Percentiles rank a stretch among this genome's conserved stretches.
phyloP scores from a whole-genome alignment of 2,888 invertebrate species.

The Iselma pallidipennis region DNA sequence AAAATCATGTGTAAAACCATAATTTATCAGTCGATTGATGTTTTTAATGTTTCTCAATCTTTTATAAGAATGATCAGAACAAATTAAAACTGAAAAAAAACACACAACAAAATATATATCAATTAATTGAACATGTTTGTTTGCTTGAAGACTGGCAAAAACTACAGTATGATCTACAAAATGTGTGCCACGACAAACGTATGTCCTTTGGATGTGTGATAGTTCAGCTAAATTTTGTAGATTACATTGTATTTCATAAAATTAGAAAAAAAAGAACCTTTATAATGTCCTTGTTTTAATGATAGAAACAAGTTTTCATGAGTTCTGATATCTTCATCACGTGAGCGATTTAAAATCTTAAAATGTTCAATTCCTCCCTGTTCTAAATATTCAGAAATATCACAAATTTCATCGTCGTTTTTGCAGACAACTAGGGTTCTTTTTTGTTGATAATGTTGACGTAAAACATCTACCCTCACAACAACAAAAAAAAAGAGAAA shows the following conservation, averaged over 20 bases:
- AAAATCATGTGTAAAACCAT: neutral
- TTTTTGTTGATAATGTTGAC: neutral
- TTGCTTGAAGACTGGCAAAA: too few species aligned
- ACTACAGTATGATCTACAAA: too few species aligned
- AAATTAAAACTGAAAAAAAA: neutral
- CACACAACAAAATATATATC: neutral
- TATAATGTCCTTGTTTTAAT: neutral
- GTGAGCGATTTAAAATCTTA: neutral
- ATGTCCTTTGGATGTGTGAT: too few species aligned
- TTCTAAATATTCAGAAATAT: neutral
- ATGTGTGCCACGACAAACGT: too few species aligned
- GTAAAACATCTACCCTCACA: neutral
- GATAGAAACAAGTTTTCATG: neutral
- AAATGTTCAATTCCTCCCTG: neutral
- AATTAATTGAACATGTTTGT: neutral
- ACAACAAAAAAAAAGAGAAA: neutral
- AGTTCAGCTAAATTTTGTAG: too few species aligned
- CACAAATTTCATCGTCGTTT: neutral
- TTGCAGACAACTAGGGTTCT: neutral
- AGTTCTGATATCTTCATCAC: neutral
- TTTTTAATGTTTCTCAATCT: neutral
- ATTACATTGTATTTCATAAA: too few species aligned
- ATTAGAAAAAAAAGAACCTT: neutral
- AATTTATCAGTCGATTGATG: neutral
- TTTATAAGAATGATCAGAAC: neutral